phyloP scores from a whole-genome alignment of 2,888 invertebrate species.

The Hedya salicella region DNA sequence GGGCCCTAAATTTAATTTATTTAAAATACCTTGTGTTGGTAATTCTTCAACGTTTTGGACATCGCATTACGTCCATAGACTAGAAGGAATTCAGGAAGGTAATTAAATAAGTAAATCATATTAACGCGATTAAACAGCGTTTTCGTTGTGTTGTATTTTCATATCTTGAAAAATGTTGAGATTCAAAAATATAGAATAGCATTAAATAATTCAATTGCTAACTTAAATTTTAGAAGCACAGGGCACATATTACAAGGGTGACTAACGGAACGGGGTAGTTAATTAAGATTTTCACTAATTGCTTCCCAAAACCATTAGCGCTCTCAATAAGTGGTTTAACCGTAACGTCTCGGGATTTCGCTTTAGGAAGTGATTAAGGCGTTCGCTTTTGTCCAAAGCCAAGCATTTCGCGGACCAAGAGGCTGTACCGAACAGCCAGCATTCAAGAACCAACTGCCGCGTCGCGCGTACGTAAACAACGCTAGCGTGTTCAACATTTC shows the following conservation, averaged over 20 bases:
- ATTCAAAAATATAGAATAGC: too few species aligned
- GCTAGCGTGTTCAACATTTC: conserved; percentile 16
- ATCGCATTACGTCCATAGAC: too few species aligned
- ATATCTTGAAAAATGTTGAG: too few species aligned
- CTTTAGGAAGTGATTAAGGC: conserved; percentile 65
- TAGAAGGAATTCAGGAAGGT: too few species aligned
- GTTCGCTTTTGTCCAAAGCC: conserved; percentile 55
- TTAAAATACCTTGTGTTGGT: too few species aligned
- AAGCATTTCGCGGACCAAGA: conserved; percentile 71
- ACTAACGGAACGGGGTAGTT: conserved; percentile 38
- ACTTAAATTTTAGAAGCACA: conserved; percentile 1
- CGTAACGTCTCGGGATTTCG: conserved; percentile 63
- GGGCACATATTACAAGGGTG: too few species aligned
- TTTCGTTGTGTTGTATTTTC: too few species aligned
- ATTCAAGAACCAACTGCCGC: conserved; percentile 65
- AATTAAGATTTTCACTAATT: conserved; percentile 51
- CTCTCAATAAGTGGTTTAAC: conserved; percentile 60
- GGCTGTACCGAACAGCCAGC: conserved; percentile 57
- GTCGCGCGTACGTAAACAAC: conserved; percentile 58
- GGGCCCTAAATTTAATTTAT: too few species aligned
- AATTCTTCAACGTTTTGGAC: too few species aligned
- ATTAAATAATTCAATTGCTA: too few species aligned
- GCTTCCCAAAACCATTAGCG: conserved; percentile 50
- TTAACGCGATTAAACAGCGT: too few species aligned
- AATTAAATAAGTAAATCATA: too few species aligned